These are phyloP conservation scores for Thunnus maccoyii DNA, from an alignment of 2,113 vertebrate genomes.

Conservation along the genomic window DNA sequence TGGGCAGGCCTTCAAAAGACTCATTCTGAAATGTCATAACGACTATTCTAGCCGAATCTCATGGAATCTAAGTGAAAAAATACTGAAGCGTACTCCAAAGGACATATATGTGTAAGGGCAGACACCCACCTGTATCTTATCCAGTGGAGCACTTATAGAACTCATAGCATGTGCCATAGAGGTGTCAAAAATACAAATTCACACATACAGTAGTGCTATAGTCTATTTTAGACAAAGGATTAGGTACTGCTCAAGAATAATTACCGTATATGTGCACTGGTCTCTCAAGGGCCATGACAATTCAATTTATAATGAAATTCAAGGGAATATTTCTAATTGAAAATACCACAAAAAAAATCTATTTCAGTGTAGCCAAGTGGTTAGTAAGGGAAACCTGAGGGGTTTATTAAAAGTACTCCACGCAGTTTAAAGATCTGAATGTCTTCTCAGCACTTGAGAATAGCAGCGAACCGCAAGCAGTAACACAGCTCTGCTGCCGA, in stretches of 20 bases:
- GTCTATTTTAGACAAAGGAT: conserved; percentile 58
- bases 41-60: conserved; percentile 52
- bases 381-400: conserved; percentile 50
- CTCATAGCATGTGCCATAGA: conserved; percentile 8
- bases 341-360: conserved; percentile 49
- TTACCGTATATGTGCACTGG: conserved; percentile 51
- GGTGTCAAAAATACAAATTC: conserved; percentile 27
- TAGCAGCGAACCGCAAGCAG: conserved; percentile 3
- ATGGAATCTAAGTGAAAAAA: conserved; percentile 42
- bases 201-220: conserved; percentile 12
- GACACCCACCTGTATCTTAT: conserved; percentile 38
- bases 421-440: conserved; percentile 51
- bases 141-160: conserved; percentile 22
- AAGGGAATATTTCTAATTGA: conserved; percentile 70
- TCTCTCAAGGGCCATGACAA: conserved; percentile 44
- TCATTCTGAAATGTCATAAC: conserved; percentile 66
- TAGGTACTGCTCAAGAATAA: conserved; percentile 64
- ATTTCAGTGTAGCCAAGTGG: conserved; percentile 51
- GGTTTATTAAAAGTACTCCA: conserved; percentile 63
- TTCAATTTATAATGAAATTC: conserved; percentile 68
- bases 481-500: conserved; percentile 4
- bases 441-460: conserved; percentile 43
- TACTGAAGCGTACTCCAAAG: conserved; percentile 58
- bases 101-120: conserved; percentile 59
- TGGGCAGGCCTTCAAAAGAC: conserved; percentile 63